Conservation (phyloP, 2,888 invertebrate species). For the Parthenolecanium corni region DNA sequence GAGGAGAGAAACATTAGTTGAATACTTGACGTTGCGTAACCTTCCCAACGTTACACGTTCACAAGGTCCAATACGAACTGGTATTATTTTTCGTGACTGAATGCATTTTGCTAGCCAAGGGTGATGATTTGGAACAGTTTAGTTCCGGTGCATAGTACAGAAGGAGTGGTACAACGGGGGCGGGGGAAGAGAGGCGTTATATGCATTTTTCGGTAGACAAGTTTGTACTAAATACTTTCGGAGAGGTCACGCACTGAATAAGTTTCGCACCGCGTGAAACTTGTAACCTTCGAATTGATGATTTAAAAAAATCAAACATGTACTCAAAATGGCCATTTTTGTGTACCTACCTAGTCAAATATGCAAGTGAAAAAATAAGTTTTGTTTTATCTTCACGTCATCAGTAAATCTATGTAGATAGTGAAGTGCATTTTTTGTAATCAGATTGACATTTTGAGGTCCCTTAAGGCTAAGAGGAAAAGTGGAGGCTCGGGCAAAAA, state of each 20-base stretch:
- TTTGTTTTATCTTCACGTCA: no score
- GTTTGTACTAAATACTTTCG: not conserved
- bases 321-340: no score
- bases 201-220: constrained; percentile 2
- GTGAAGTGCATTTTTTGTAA: no score
- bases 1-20: not conserved
- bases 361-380: no score
- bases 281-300: not conserved
- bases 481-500: no score
- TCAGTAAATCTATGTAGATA: no score
- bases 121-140: constrained; percentile 26
- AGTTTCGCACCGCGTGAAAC: not conserved
- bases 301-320: no score
- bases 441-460: no score
- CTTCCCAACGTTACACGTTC: constrained; percentile 14
- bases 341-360: no score
- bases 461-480: no score
- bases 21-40: constrained; percentile 17
- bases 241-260: not conserved
- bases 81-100: constrained; percentile 26
- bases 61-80: not conserved
- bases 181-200: not conserved
- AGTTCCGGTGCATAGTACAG: constrained; percentile 19
- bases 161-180: no score
- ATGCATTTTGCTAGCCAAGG: constrained; percentile 22